Base-by-base conservation (phyloP, 2,113 vertebrate genomes). In the Oenanthe melanoleuca region DNA sequence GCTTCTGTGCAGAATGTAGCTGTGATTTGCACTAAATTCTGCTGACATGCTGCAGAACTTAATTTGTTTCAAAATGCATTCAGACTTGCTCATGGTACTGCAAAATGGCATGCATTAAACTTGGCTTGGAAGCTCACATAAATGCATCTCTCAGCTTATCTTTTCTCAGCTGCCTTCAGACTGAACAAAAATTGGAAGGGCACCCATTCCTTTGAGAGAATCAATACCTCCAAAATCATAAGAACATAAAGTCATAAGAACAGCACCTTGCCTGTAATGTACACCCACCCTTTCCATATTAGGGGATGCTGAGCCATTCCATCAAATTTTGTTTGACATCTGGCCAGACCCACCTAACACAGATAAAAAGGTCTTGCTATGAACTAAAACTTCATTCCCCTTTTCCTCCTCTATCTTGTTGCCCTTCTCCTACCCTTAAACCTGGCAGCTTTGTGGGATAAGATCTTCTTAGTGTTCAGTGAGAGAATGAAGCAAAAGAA, bases 121-220 rank as follows among this genome's bases (percentile, higher is more conserved):
- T 59, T 55, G 17, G 2, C 53, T 87, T 86, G 31, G 37, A 92
- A 81, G 9, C 8, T 6, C 6, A 65, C 22, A 29, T n/a, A 86
- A 78, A 78, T 40, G 29, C 2, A 8, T n/a, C 14, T 50, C 38
- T 42, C 34, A 55, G 9, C 2, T 77, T 75, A 77, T 0, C 0
- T 60, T 33, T 18, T 24, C 24, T 66, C 24, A 83, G 2, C 22
- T 80, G 33, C n/a, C 22, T 75, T 65, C 56, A 60, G 44, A 88
- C 40, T 42, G n/a, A 63, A 38, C 19, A 89, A 72, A 88, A 73
- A 55, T 12, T 69, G 14, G 12, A 33, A 37, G 6, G 5, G 11
- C 21, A 40, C 28, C 7, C 14, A 18, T 22, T 50, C 17, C 37
- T 52, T 44, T 14, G 21, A 77, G 37, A 29, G 37, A 52, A 24